These are phyloP conservation scores for Oncorhynchus masou DNA, from an alignment of 2,113 vertebrate genomes.

Conservation along the genomic window DNA sequence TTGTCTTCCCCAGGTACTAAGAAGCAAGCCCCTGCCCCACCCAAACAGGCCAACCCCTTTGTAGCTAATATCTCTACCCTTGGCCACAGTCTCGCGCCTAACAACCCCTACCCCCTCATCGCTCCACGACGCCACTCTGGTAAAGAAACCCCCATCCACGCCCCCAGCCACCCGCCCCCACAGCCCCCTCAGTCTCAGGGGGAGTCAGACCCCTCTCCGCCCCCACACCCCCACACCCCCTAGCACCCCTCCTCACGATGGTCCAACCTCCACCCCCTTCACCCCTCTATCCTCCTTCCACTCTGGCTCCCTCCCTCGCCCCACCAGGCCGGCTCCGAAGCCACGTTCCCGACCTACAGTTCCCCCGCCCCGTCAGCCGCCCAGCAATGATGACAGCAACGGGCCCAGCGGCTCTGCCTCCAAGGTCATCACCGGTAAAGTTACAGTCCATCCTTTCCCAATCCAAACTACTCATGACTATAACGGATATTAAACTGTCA, in stretches of 20 bases:
- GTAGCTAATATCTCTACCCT: constrained; percentile 26
- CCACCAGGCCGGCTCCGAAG: constrained; percentile 82
- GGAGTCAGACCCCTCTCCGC: constrained; percentile 76
- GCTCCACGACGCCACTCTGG: constrained; percentile 75
- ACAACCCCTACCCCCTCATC: constrained; percentile 62
- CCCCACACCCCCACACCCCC: constrained; percentile 86
- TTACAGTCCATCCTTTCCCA: background rate
- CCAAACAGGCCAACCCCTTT: constrained; percentile 81
- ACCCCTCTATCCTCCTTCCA: constrained; percentile 43
- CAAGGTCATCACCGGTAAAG: constrained; percentile 88
- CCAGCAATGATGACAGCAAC: constrained; percentile 41
- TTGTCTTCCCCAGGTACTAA: constrained; percentile 80
- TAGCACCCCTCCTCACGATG: constrained; percentile 75
- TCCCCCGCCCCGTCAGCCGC: constrained; percentile 88
- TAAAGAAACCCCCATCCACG: constrained; percentile 81
- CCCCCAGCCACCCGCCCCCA: constrained; percentile 89
- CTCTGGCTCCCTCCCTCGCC: constrained; percentile 78
- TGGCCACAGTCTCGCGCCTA: constrained; percentile 49
- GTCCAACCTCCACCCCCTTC: constrained; percentile 13
- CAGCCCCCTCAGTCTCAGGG: constrained; percentile 77
- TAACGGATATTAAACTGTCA: too few relatives aligned
- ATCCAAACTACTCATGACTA: background rate
- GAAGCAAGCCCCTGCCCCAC: constrained; percentile 92
- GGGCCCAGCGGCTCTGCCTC: constrained; percentile 74
- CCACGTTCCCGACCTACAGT: constrained; percentile 83